A percentile compares a stretch with the other conserved stretches of the same genome.
These are phyloP conservation scores for cattle (Bos taurus) DNA, from an alignment of 2,113 vertebrate species.

Conservation along the genomic window DNA sequence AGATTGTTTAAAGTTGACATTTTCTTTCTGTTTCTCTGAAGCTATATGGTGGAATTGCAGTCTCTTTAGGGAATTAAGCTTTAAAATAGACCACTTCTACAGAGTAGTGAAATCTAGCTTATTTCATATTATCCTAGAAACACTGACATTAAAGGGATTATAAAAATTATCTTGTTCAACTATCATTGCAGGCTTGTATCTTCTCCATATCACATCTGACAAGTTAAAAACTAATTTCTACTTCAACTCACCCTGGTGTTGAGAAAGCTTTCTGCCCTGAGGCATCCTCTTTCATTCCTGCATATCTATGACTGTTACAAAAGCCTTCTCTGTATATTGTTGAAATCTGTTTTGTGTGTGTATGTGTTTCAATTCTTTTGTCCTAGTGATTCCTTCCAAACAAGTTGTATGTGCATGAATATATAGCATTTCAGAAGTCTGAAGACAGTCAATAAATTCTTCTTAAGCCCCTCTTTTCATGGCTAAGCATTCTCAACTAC, in stretches of 20 bases:
- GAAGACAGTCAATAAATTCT: not conserved
- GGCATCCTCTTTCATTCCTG: not conserved
- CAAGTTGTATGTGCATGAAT: not conserved
- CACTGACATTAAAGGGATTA: not conserved
- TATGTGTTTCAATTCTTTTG: not conserved
- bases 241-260: not conserved
- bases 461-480: not conserved
- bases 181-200: not conserved
- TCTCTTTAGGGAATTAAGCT: not conserved
- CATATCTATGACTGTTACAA: not conserved
- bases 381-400: not conserved
- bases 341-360: not conserved
- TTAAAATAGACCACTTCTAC: not conserved
- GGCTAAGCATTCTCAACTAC: not conserved
- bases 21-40: slow-evolving; percentile 26
- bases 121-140: slow-evolving; percentile 5
- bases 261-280: not conserved
- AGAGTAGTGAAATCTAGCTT: not conserved
- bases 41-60: not conserved
- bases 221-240: not conserved
- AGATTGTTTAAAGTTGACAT: not conserved
- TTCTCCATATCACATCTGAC: not conserved
- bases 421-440: not conserved
- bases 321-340: not conserved
- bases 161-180: not conserved